Percentiles rank a stretch among this genome's conserved stretches.
Conservation (phyloP, 2,888 invertebrate species). For the Heliconius erato region DNA sequence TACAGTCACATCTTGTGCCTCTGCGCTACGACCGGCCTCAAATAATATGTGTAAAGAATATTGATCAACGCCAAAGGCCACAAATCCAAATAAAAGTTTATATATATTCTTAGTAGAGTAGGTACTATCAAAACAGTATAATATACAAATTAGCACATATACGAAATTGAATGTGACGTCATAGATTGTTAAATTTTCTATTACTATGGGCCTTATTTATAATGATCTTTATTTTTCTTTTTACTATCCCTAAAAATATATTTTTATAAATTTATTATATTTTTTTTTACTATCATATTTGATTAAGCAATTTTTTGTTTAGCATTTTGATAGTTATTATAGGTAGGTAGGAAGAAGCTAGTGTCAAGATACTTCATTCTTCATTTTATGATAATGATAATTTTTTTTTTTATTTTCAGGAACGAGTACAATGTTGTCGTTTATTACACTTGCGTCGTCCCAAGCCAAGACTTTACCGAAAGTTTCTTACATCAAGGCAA, state of each 20-base stretch:
- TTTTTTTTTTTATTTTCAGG: slow-evolving; percentile 78
- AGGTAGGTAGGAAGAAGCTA: no score
- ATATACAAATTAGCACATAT: background rate
- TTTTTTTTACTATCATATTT: no score
- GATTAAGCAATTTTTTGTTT: no score
- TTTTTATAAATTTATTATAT: background rate
- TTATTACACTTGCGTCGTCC: slow-evolving; percentile 94
- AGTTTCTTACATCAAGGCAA: slow-evolving; percentile 95
- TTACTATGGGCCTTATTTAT: background rate
- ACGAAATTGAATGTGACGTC: background rate
- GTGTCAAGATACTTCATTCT: no score
- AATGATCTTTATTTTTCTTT: background rate
- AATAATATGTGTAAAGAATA: slow-evolving; percentile 13
- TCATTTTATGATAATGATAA: no score
- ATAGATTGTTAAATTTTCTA: background rate
- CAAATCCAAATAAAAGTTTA: background rate
- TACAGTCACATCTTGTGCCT: no score
- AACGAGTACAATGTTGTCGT: slow-evolving; percentile 94
- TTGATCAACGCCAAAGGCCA: slow-evolving; percentile 3
- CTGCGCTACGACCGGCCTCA: no score
- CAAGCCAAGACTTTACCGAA: slow-evolving; percentile 94
- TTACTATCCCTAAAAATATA: background rate
- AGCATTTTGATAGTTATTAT: no score
- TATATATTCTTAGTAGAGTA: background rate
- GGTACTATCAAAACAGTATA: background rate